Percentiles rank a stretch among this genome's conserved stretches.
Evolutionary conservation across 2,797 vertebrate species (phyloP).

Genomic region (Coilia nasus): DNA sequence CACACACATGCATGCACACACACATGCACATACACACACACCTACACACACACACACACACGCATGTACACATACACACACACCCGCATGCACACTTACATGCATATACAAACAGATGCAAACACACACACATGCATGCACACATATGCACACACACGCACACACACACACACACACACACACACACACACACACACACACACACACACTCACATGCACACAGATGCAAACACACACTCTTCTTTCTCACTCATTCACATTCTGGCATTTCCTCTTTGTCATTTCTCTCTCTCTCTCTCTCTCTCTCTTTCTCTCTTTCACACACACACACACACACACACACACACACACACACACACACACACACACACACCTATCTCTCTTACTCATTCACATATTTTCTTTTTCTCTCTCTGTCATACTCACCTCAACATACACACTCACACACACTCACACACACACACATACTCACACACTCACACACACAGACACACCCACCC

Average conservation of each 20-base stretch:
- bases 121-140: not conserved
- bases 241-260: too few species aligned
- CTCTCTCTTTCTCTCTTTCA: not conserved
- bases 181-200: not conserved
- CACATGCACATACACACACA: not conserved
- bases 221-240: not conserved
- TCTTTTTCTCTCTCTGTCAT: slow-evolving; percentile 40
- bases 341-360: not conserved
- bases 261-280: too few species aligned
- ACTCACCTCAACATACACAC: slow-evolving; percentile 35
- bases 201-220: not conserved
- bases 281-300: not conserved
- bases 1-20: too few species aligned
- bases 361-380: not conserved
- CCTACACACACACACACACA: not conserved
- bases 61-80: not conserved
- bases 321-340: not conserved
- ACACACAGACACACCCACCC: not conserved
- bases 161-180: not conserved
- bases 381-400: not conserved
- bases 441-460: not conserved
- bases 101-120: not conserved
- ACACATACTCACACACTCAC: slow-evolving; percentile 8
- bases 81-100: not conserved
- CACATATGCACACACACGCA: not conserved